Evolutionary conservation across 2,113 vertebrate species (phyloP).

Genomic region (Larimichthys polyactis): DNA sequence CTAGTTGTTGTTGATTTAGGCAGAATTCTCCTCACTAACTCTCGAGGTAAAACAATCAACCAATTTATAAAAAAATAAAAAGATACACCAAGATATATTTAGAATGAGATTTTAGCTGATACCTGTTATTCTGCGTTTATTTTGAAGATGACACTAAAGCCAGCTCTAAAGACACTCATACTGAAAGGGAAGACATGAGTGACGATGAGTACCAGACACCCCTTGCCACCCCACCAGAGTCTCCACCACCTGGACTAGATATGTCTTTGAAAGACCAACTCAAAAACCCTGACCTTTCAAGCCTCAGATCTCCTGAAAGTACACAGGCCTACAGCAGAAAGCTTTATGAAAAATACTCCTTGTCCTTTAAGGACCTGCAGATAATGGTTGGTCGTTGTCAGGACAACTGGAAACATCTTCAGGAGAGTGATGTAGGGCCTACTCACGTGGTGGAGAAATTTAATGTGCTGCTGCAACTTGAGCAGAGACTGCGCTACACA

Average conservation of each 20-base stretch:
- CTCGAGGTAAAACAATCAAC: slow-evolving; percentile 86
- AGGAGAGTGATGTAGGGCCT: slow-evolving; percentile 94
- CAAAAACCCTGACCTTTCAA: slow-evolving; percentile 70
- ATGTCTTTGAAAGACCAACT: slow-evolving; percentile 69
- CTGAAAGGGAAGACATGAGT: slow-evolving; percentile 89
- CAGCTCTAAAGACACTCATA: slow-evolving; percentile 76
- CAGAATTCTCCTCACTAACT: slow-evolving; percentile 95
- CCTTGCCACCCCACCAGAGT: slow-evolving; percentile 92
- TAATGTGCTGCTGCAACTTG: slow-evolving; percentile 94
- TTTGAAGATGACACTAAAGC: slow-evolving; percentile 83
- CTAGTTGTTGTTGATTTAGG: slow-evolving; percentile 96
- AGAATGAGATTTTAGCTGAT: background rate
- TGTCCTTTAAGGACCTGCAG: slow-evolving; percentile 97
- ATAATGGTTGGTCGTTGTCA: slow-evolving; percentile 97
- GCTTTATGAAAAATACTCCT: slow-evolving; percentile 93
- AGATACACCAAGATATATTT: background rate
- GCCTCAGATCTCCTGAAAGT: slow-evolving; percentile 79
- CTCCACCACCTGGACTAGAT: slow-evolving; percentile 87
- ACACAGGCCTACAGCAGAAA: slow-evolving; percentile 86
- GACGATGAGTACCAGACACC: slow-evolving; percentile 98
- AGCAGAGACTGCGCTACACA: slow-evolving; percentile 94
- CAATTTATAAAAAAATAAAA: background rate
- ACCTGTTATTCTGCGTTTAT: background rate
- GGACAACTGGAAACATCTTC: slow-evolving; percentile 98
- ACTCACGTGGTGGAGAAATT: slow-evolving; percentile 98